Percentiles rank a stretch among this genome's conserved stretches.
phyloP scores from a whole-genome alignment of 2,797 vertebrate species.

The Vultur gryphus region DNA sequence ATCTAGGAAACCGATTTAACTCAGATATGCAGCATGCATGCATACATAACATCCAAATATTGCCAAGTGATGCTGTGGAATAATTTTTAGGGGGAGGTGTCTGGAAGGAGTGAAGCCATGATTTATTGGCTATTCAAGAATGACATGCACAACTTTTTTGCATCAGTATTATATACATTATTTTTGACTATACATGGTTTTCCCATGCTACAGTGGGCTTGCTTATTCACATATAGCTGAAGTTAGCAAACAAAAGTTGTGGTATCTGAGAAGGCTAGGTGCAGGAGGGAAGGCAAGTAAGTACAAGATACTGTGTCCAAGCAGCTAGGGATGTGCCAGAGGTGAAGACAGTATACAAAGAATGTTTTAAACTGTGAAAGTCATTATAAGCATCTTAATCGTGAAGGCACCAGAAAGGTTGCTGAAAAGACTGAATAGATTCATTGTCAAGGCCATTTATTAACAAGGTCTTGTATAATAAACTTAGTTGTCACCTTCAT shows the following conservation, averaged over 20 bases:
- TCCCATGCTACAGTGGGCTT: neutral
- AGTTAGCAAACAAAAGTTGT: neutral
- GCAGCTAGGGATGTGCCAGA: neutral
- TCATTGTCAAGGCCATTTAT: neutral
- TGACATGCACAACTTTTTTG: neutral
- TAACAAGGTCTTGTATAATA: neutral
- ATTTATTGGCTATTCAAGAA: neutral
- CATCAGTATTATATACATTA: neutral
- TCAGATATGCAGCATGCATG: fast-evolving
- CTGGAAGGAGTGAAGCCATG: neutral
- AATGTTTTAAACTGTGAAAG: neutral
- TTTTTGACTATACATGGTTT: fast-evolving
- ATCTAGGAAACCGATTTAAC: neutral
- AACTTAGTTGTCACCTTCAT: neutral
- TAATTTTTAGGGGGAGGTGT: neutral
- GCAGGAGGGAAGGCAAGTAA: neutral
- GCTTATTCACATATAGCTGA: neutral
- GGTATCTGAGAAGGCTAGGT: neutral
- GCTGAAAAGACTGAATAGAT: neutral
- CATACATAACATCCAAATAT: neutral
- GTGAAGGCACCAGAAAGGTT: neutral
- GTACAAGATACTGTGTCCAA: neutral
- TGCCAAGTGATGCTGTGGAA: neutral
- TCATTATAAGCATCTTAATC: neutral
- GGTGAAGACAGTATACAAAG: neutral